These are phyloP conservation scores for Cherax destructor DNA, from an alignment of 1,140 invertebrate species.

Conservation along the genomic window DNA sequence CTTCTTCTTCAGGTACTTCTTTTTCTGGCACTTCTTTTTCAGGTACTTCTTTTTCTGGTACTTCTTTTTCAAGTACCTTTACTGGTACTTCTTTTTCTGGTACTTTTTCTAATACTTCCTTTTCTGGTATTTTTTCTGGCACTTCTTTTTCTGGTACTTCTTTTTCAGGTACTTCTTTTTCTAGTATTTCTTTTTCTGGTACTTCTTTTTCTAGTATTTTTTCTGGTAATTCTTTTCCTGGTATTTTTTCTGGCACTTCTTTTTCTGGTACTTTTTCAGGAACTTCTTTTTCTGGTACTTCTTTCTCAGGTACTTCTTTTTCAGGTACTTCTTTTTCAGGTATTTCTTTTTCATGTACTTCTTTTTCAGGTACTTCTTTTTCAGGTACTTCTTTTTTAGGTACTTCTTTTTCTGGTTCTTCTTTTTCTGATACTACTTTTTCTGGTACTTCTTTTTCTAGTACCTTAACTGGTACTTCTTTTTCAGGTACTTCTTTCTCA, in stretches of 20 bases:
- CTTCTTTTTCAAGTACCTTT: background rate
- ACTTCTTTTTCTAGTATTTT: constrained; percentile 49
- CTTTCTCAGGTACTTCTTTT: constrained; percentile 29
- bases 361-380: background rate
- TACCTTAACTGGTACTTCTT: background rate
- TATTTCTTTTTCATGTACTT: background rate
- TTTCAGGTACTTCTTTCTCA: background rate
- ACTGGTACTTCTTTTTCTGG: constrained; percentile 7
- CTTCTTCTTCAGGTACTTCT: background rate
- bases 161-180: constrained; percentile 70
- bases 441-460: background rate
- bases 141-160: background rate
- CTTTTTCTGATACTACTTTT: background rate
- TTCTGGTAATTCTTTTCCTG: constrained; percentile 36
- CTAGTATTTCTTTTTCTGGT: constrained; percentile 72
- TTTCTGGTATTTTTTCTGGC: background rate
- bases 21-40: constrained; percentile 2
- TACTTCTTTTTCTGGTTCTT: background rate
- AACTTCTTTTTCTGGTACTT: constrained; percentile 38
- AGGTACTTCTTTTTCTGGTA: background rate
- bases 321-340: background rate
- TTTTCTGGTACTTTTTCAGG: constrained; percentile 2
- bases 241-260: background rate
- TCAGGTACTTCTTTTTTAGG: background rate
- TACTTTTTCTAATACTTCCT: background rate